Evolutionary conservation across 1,140 invertebrate genomes (phyloP).

Genomic region (Periplaneta americana): DNA sequence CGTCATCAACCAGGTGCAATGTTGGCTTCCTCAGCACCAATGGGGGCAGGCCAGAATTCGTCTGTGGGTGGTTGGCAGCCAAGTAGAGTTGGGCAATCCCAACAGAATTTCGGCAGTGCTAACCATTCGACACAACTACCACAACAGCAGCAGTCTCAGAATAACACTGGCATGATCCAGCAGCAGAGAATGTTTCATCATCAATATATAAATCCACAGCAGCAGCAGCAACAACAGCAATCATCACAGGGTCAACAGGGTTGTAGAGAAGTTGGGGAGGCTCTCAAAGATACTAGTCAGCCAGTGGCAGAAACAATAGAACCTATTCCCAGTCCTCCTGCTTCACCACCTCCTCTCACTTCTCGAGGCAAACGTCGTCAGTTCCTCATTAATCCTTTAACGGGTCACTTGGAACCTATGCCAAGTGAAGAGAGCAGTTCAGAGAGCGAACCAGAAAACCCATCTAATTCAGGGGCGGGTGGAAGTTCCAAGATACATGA

Average conservation of each 20-base stretch:
- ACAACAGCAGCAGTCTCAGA: constrained; percentile 32
- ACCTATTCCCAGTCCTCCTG: constrained; percentile 7
- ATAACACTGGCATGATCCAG: not conserved
- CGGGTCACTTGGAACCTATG: constrained; percentile 78
- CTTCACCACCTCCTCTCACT: constrained; percentile 28
- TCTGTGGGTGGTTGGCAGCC: not conserved
- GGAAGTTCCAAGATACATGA: constrained; percentile 46
- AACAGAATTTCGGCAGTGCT: not conserved
- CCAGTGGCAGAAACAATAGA: not conserved
- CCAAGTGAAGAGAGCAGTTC: constrained; percentile 60
- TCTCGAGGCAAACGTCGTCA: constrained; percentile 55
- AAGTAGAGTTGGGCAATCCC: not conserved
- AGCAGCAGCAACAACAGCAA: not conserved
- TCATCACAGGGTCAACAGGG: not conserved
- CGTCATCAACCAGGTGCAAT: not conserved
- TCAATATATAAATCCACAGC: not conserved
- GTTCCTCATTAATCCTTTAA: constrained; percentile 82
- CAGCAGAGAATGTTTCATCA: not conserved
- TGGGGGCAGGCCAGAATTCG: not conserved
- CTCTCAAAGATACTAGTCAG: constrained; percentile 16
- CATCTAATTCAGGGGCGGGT: constrained; percentile 31
- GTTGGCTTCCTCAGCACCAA: not conserved
- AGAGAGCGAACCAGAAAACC: constrained; percentile 35
- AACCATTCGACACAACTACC: not conserved
- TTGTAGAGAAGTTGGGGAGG: not conserved